Percentiles rank a stretch among this genome's conserved stretches.
These are phyloP conservation scores for Heliothis subflexa DNA, from an alignment of 1,140 invertebrate genomes.

Conservation along the genomic window DNA sequence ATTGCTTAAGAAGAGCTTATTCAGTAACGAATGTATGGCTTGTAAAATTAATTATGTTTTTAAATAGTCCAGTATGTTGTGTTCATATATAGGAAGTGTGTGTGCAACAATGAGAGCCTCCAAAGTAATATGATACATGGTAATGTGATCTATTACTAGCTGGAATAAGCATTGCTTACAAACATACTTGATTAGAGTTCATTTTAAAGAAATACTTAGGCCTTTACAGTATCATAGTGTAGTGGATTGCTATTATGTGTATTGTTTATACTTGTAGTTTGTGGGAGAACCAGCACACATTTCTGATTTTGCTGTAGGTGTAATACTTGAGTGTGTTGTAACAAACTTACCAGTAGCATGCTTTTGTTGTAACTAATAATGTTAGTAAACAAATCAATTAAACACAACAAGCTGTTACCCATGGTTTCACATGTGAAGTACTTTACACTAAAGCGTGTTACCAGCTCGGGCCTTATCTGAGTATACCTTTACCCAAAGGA, in stretches of 20 bases:
- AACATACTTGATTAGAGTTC: slow-evolving; percentile 16
- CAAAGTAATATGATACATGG: slow-evolving; percentile 37
- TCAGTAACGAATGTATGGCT: not conserved
- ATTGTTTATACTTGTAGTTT: too few species aligned
- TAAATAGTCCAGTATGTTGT: not conserved
- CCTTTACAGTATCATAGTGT: not conserved
- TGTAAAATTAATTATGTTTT: not conserved
- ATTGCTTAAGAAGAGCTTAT: not conserved
- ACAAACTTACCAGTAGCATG: too few species aligned
- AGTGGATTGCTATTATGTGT: not conserved
- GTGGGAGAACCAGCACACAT: too few species aligned
- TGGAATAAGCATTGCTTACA: slow-evolving; percentile 21
- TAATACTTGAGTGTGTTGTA: too few species aligned
- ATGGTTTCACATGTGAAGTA: too few species aligned
- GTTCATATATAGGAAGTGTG: not conserved
- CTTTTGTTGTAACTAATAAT: too few species aligned
- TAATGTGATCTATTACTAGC: slow-evolving; percentile 25
- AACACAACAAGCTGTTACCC: too few species aligned
- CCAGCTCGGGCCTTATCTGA: too few species aligned
- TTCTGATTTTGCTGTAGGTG: too few species aligned
- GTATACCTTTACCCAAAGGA: too few species aligned
- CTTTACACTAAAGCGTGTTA: too few species aligned
- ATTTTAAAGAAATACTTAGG: not conserved
- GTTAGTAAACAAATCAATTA: too few species aligned
- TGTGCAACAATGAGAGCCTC: slow-evolving; percentile 17